phyloP scores from a whole-genome alignment of 2,888 invertebrate genomes.

The Syrista parreyssii region DNA sequence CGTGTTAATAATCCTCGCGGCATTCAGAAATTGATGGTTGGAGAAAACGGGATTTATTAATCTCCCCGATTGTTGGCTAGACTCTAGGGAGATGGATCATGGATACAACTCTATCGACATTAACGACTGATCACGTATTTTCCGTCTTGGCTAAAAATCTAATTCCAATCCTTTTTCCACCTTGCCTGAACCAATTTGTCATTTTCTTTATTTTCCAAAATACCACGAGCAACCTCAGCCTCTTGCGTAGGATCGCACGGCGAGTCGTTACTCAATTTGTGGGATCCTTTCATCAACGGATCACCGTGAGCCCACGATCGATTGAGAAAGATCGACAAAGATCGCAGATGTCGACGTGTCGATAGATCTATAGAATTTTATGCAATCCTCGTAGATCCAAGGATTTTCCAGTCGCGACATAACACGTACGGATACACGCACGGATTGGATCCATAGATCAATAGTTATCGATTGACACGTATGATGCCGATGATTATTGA shows the following conservation, averaged over 20 bases:
- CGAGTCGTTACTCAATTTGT: neutral
- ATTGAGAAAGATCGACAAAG: constrained; percentile 42
- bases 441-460: neutral
- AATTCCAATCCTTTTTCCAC: neutral
- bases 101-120: constrained; percentile 41
- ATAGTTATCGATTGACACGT: neutral
- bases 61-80: constrained; percentile 43
- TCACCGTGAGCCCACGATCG: neutral
- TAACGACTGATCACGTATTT: constrained; percentile 8
- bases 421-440: neutral
- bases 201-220: neutral
- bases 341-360: constrained; percentile 44
- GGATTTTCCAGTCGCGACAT: constrained; percentile 41
- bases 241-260: neutral
- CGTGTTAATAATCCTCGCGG: constrained; percentile 52
- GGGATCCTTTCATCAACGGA: neutral
- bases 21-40: constrained; percentile 51
- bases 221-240: neutral
- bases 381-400: constrained; percentile 40
- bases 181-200: neutral
- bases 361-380: constrained; percentile 57
- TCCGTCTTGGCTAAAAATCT: neutral
- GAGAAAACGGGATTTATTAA: constrained; percentile 56
- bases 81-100: constrained; percentile 23
- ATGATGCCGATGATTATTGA: neutral